Percentiles rank a stretch among this genome's conserved stretches.
Evolutionary conservation across 1,140 invertebrate species (phyloP).

Genomic region (Grapholita molesta): DNA sequence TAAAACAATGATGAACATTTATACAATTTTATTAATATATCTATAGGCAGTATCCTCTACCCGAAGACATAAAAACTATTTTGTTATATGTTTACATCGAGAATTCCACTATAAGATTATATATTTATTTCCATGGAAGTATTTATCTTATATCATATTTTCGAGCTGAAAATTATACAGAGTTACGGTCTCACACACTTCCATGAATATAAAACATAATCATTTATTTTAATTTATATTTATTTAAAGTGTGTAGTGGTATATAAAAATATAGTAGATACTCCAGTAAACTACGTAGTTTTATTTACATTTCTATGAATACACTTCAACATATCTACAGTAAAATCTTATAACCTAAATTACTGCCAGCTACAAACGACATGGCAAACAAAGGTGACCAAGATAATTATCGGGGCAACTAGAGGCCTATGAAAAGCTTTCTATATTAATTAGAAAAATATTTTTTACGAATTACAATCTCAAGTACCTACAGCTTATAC

Average conservation of each 20-base stretch:
- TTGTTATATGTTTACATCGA: background rate
- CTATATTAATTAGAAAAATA: no score
- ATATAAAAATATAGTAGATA: conserved; percentile 11
- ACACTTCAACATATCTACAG: background rate
- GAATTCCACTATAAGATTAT: background rate
- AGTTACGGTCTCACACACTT: no score
- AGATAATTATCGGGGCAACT: no score
- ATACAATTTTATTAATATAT: background rate
- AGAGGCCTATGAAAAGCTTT: no score
- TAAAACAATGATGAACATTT: background rate
- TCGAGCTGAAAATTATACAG: background rate
- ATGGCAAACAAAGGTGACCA: no score
- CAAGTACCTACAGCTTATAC: no score
- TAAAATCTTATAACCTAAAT: background rate
- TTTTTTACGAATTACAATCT: no score
- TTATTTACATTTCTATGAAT: background rate
- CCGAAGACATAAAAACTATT: background rate
- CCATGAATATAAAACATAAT: background rate
- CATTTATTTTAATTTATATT: no score
- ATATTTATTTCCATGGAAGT: background rate
- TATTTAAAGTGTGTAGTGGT: no score
- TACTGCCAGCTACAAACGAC: background rate
- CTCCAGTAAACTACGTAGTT: background rate
- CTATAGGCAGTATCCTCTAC: background rate
- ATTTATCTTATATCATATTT: background rate